A percentile compares a stretch with the other conserved stretches of the same genome.
Conservation (phyloP, 1,140 invertebrate species). For the Drosophila melanogaster region Release_6_plus_ISO1_MT NT_033777.3:9155001-9155500, state of each 20-base stretch:
- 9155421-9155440: too few species aligned
- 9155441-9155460: too few species aligned
- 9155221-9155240: conserved; percentile 44
- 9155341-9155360: conserved; percentile 29
- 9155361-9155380: conserved; percentile 4
- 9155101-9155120: neutral
- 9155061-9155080: conserved; percentile 30
- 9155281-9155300: conserved; percentile 51
- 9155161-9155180: conserved; percentile 9
- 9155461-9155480: too few species aligned
- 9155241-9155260: conserved; percentile 59
- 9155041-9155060: conserved; percentile 61
- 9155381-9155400: neutral
- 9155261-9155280: conserved; percentile 27
- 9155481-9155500: too few species aligned
- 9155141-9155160: neutral
- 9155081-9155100: neutral
- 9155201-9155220: conserved; percentile 42
- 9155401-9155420: too few species aligned
- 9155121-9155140: conserved; percentile 1
- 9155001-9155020: conserved; percentile 39
- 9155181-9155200: conserved; percentile 49
- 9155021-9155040: conserved; percentile 35
- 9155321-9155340: conserved; percentile 40
- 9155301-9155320: conserved; percentile 55